Conservation (phyloP, 2,888 invertebrate genomes). For the Prenolepis imparis region DNA sequence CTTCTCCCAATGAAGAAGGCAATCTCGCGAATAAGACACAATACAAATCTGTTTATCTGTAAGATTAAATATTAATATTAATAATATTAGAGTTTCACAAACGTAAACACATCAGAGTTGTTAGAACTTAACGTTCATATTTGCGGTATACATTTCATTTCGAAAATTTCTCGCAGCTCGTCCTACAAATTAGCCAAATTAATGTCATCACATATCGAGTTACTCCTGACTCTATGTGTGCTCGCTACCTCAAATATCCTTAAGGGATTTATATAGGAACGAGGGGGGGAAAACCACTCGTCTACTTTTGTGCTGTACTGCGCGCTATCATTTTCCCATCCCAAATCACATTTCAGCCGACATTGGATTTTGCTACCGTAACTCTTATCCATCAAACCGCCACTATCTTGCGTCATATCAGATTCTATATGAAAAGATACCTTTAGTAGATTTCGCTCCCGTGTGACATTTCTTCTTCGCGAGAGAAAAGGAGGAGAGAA, state of each 20-base stretch:
- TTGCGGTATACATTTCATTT: background rate
- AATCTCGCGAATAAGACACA: background rate
- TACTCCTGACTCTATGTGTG: background rate
- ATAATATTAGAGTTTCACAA: background rate
- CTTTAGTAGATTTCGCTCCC: constrained; percentile 13
- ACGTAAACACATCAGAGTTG: background rate
- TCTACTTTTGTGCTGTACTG: background rate
- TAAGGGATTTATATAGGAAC: constrained; percentile 16
- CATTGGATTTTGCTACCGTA: constrained; percentile 28
- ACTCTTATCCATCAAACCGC: constrained; percentile 18
- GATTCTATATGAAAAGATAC: background rate
- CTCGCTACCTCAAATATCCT: constrained; percentile 19
- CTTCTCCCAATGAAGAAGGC: background rate
- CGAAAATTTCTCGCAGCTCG: background rate
- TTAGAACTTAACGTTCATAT: constrained; percentile 1
- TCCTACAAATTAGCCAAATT: constrained; percentile 14
- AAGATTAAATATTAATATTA: constrained; percentile 5
- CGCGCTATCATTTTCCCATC: constrained; percentile 6
- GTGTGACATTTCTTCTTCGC: background rate
- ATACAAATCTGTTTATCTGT: background rate
- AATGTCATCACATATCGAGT: background rate
- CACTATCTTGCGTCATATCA: constrained; percentile 10
- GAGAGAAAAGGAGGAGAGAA: background rate
- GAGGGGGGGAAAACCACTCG: background rate
- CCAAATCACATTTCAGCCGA: constrained; percentile 26